Conservation (phyloP, 2,113 vertebrate species). For the Mesitornis unicolor region DNA sequence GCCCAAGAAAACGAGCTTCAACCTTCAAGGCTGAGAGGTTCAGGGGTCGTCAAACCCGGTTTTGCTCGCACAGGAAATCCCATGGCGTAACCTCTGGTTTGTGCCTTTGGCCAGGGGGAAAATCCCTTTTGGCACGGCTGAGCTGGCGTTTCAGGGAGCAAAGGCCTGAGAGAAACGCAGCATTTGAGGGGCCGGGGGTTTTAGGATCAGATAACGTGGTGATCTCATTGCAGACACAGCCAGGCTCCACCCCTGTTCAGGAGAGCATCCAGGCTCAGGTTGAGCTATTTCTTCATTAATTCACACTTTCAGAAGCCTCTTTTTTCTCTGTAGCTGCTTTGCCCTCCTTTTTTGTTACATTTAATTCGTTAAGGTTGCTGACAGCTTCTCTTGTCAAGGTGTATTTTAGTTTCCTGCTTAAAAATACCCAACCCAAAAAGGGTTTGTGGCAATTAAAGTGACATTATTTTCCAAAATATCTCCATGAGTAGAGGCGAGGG, state of each 20-base stretch:
- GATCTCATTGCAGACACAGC: neutral
- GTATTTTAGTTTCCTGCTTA: neutral
- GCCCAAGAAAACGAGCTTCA: neutral
- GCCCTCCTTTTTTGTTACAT: neutral
- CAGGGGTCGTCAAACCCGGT: neutral
- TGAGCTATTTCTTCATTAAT: neutral
- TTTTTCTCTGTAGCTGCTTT: neutral
- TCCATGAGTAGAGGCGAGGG: neutral
- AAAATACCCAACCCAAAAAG: too few relatives aligned
- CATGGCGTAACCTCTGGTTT: neutral
- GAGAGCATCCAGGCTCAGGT: neutral
- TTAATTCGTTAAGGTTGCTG: neutral
- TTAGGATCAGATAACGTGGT: neutral
- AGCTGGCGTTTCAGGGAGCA: neutral
- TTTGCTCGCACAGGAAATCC: neutral
- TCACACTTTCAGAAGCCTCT: neutral
- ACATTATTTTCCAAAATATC: neutral
- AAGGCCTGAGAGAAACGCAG: neutral
- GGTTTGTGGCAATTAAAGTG: neutral
- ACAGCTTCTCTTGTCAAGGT: neutral
- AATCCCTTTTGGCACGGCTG: neutral
- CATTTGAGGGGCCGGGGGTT: rapidly evolving
- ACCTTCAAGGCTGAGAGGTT: neutral
- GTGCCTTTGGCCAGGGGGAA: neutral
- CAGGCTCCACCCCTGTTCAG: neutral